Evolutionary conservation across 2,113 vertebrate genomes (phyloP), one percentile per base, ranked within the genome.

Genomic region (Ophiodon elongatus): DNA sequence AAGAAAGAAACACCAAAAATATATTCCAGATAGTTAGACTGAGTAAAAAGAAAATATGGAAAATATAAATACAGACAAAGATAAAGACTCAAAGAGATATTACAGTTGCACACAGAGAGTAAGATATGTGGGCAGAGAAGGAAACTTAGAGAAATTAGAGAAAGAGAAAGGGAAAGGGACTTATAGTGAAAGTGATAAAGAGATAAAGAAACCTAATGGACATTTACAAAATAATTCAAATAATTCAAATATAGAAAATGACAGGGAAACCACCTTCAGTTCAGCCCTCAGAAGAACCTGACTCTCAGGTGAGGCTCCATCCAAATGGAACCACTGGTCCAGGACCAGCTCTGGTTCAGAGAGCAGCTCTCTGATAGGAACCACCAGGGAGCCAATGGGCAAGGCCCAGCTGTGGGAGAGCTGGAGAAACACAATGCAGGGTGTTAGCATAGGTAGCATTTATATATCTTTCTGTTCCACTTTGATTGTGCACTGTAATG

Each of bases 231-330:
- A 39, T 52, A 60, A 72, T n/a, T 35, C 1, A 70, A 21, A 77
- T 0, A 75, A 56, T 17, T 3, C 15, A 60, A 60, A 60, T 19
- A 29, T 25, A 83, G 43, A 2, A 47, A 6, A 4, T 39, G 31
- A 66, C 5, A 64, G 9, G 10, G 33, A 21, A 54, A 19, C 8
- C 25, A 98, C 97, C 95, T 97, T 96, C 6, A 99, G 95, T 82
- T 97, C 96, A 11, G 94, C 94, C 75, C 96, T 95, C 74, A 99
- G 94, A 1, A 98, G 95, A 90, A 99, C 72, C 89, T 96, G 96
- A 80, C 95, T 96, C 86, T 91, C 87, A 10, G 95, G 87, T 11
- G 92, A 93, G n/a, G 95, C 95, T 73, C 93, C 95, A 72, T 85
- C 93, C 90, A 98, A 92, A 0, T 89, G 64, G 63, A 98, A 95